These are phyloP conservation scores for Physocephala rufipes DNA, from an alignment of 2,888 invertebrate genomes.

Conservation along the genomic window DNA sequence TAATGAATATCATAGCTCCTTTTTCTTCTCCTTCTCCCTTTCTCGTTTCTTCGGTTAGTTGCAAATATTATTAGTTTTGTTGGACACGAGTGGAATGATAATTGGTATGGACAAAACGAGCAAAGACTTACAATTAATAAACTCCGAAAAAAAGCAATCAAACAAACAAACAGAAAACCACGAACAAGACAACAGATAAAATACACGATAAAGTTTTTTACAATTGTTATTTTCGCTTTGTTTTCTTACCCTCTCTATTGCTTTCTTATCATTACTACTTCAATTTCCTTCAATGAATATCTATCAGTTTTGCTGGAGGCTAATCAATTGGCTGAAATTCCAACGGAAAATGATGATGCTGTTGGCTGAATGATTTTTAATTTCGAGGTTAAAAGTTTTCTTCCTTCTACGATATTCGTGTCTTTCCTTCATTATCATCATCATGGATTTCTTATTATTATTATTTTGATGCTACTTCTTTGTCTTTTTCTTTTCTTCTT, in stretches of 20 bases:
- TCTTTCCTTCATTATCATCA: neutral
- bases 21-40: constrained; percentile 13
- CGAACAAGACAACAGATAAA: too few relatives aligned
- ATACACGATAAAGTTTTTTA: too few relatives aligned
- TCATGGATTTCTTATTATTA: constrained; percentile 1
- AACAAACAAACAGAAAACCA: constrained; percentile 28
- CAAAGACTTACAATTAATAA: constrained; percentile 27
- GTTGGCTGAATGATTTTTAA: neutral
- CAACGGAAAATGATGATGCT: neutral
- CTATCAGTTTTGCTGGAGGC: neutral
- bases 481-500: neutral
- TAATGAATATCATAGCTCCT: neutral
- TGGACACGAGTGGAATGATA: constrained; percentile 34
- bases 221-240: too few relatives aligned
- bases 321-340: constrained; percentile 17
- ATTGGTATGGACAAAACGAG: constrained; percentile 30
- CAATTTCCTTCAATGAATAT: neutral
- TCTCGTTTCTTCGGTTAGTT: constrained; percentile 10
- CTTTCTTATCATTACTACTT: neutral
- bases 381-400: constrained; percentile 8
- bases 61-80: constrained; percentile 11
- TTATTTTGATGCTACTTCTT: neutral
- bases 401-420: neutral
- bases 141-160: constrained; percentile 17
- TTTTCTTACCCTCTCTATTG: neutral